phyloP scores from a whole-genome alignment of 2,888 invertebrate species.

The Schizaphis graminum region DNA sequence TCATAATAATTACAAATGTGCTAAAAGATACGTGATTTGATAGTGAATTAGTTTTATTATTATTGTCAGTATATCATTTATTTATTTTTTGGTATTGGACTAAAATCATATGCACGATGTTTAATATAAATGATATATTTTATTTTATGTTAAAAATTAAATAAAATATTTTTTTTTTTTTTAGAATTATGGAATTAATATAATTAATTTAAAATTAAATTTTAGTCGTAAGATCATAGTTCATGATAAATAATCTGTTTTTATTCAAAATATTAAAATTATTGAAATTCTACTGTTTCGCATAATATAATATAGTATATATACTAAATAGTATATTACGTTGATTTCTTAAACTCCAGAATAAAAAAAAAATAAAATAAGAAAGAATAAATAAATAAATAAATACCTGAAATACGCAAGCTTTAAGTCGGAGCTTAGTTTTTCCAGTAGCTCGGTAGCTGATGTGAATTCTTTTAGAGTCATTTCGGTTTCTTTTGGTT shows the following conservation, averaged over 20 bases:
- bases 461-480: constrained; percentile 88
- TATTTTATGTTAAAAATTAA: background rate
- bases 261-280: background rate
- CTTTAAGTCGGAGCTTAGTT: constrained; percentile 86
- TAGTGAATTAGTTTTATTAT: background rate
- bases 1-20: background rate
- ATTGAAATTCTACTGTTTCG: background rate
- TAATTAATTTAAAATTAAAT: background rate
- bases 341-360: background rate
- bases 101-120: background rate
- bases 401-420: constrained; percentile 89
- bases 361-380: background rate
- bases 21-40: background rate
- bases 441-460: constrained; percentile 88
- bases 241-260: background rate
- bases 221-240: background rate
- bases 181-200: too few relatives aligned
- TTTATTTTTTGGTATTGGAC: background rate
- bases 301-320: background rate
- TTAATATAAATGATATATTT: background rate
- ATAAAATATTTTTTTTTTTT: background rate
- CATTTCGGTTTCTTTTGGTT: constrained; percentile 76
- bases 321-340: background rate
- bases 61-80: background rate
- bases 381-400: background rate